Conservation (phyloP, 2,113 vertebrate genomes). For the Sebastes schlegelii region DNA sequence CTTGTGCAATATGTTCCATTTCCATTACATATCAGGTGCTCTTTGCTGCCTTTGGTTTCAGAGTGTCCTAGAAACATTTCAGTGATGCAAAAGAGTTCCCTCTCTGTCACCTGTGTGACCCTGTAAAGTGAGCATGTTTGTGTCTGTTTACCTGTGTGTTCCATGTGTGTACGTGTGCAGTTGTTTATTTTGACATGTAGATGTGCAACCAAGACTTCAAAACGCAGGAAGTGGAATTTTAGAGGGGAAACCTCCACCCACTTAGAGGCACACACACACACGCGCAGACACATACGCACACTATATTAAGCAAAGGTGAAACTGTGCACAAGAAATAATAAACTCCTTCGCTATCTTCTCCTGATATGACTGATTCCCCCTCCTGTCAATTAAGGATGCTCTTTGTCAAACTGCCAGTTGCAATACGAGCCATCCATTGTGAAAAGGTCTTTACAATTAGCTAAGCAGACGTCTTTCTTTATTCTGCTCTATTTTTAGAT, state of each 20-base stretch:
- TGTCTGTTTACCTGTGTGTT: conserved; percentile 43
- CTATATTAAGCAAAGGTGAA: conserved; percentile 28
- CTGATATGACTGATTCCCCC: conserved; percentile 5
- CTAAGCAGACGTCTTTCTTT: conserved; percentile 66
- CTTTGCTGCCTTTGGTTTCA: conserved; percentile 56
- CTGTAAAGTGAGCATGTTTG: conserved; percentile 50
- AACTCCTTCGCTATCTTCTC: conserved; percentile 5
- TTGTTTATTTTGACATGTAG: conserved; percentile 76
- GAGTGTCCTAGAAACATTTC: conserved; percentile 78
- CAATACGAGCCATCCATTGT: conserved; percentile 62
- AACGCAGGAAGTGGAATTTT: conserved; percentile 81
- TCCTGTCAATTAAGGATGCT: conserved; percentile 37
- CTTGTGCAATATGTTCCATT: conserved; percentile 66
- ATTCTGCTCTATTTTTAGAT: conserved; percentile 76
- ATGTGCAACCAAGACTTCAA: conserved; percentile 66
- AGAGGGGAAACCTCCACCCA: conserved; percentile 75
- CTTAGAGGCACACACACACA: conserved; percentile 29
- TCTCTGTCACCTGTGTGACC: conserved; percentile 76
- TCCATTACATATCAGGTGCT: conserved; percentile 53
- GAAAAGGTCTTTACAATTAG: conserved; percentile 72
- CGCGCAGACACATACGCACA: neutral
- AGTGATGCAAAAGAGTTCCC: conserved; percentile 63
- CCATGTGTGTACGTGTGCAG: conserved; percentile 48
- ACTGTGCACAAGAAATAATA: conserved; percentile 36
- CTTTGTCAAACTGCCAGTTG: conserved; percentile 64